Evolutionary conservation across 2,113 vertebrate genomes (phyloP).

Genomic region (Pleuronectes platessa): DNA sequence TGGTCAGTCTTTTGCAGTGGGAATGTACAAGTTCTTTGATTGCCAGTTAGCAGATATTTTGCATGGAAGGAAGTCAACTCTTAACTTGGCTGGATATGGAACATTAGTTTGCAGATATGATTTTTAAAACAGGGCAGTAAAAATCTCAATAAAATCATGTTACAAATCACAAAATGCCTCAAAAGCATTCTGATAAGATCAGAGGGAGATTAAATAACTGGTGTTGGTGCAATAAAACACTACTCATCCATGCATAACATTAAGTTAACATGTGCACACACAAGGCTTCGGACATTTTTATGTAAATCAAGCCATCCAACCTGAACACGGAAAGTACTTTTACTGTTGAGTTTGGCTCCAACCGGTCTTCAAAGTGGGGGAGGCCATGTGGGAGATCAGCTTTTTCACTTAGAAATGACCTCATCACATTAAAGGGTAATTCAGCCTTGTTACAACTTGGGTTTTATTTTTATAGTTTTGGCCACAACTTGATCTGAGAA

Average conservation of each 20-base stretch:
- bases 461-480: constrained; percentile 3
- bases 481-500: not conserved
- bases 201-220: constrained; percentile 27
- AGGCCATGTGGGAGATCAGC: not conserved
- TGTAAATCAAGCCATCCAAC: constrained; percentile 28
- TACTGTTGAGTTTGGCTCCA: not conserved
- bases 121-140: constrained; percentile 23
- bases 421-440: constrained; percentile 4
- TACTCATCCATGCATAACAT: constrained; percentile 11
- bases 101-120: constrained; percentile 11
- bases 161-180: constrained; percentile 8
- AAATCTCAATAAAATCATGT: constrained; percentile 19
- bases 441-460: constrained; percentile 7
- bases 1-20: constrained; percentile 64
- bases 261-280: not conserved
- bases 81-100: constrained; percentile 34
- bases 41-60: constrained; percentile 48
- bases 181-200: constrained; percentile 14
- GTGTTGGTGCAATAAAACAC: constrained; percentile 15
- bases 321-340: constrained; percentile 10
- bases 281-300: not conserved
- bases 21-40: constrained; percentile 47
- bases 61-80: constrained; percentile 44
- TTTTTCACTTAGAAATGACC: constrained; percentile 4
- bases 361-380: not conserved